Base-by-base conservation (phyloP, 2,888 invertebrate genomes). In the Diogma glabrata region DNA sequence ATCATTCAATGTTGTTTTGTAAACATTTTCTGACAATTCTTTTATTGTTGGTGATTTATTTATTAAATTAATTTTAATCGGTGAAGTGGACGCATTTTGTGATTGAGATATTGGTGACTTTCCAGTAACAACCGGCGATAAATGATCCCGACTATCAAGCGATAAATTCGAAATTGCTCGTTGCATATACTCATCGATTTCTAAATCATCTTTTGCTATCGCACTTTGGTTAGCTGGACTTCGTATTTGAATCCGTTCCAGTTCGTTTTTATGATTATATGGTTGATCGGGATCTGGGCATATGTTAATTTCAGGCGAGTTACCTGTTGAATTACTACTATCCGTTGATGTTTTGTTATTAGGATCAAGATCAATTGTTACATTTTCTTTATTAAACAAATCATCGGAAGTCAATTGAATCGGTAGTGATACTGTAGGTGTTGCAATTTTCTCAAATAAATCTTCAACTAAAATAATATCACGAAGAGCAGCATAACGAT, bases 401-500 rank as follows among this genome's bases (percentile, higher is more conserved):
- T 48, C 28, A 9, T 52, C 46, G 4, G 36, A 49, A 48, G 49
- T 53, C 19, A 49, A 48, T 8, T 47, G 16, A 19, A 45, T 1
- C 53, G 36, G 19, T 55, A 52, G 19, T 22, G 3, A n/a, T 4
- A 43, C n/a, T 22, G 23, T 22, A 9, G 43, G 6, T 6, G 43
- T 14, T 43, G 22, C 22, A 43, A 14, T 61, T 56, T 78, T 79
- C 8, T 78, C 79, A 22, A 70, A 70, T 0, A 72, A 62, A 60
- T 72, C 71, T 61, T 82, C 80, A 0, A 79, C 81, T 51, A 79
- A 72, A 30, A 85, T 85, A 10, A 83, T 80, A 62, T 88, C 88
- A 1, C 89, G 73, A 48, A 90, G 67, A 0, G 89, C 89, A 1
- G 89, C 89, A 63, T 90, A 90, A 60, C 81, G 79, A 67, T 88